These are phyloP conservation scores for Brachypodius melanocephalos DNA, from an alignment of 2,113 vertebrate genomes.

Conservation along the genomic window DNA sequence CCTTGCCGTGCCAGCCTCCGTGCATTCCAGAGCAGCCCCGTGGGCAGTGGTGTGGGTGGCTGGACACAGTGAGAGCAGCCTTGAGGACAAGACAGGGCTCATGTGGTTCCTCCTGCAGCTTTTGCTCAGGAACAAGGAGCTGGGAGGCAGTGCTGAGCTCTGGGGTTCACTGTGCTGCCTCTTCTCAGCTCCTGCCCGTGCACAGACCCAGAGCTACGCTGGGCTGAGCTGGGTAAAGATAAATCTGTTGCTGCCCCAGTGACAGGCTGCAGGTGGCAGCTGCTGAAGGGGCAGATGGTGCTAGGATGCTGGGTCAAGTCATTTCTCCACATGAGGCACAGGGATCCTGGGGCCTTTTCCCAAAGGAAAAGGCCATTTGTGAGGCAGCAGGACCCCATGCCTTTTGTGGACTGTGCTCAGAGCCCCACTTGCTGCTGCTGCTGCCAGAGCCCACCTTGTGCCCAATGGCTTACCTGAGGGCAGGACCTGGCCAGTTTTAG, in stretches of 20 bases:
- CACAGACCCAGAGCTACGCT: fast-evolving
- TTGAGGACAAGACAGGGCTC: fast-evolving
- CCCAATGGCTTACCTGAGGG: fast-evolving
- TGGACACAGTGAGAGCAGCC: background rate
- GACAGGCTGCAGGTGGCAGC: background rate
- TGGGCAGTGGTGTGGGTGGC: fast-evolving
- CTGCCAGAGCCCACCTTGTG: fast-evolving
- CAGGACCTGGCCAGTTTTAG: background rate
- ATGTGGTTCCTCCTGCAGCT: fast-evolving
- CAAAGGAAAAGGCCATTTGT: fast-evolving
- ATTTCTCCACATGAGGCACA: fast-evolving
- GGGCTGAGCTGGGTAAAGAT: background rate
- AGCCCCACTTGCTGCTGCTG: background rate
- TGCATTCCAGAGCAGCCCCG: background rate
- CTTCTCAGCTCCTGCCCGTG: background rate
- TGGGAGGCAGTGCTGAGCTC: background rate
- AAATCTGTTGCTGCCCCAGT: background rate
- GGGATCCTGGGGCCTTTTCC: background rate
- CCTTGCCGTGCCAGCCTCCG: background rate
- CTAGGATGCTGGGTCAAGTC: background rate
- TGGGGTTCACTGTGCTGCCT: background rate
- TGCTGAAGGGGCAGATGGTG: background rate
- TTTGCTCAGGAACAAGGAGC: background rate
- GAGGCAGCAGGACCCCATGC: fast-evolving
- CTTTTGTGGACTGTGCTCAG: background rate